Base-by-base conservation (phyloP, 1,140 invertebrate species). In the Ectropis grisescens region DNA sequence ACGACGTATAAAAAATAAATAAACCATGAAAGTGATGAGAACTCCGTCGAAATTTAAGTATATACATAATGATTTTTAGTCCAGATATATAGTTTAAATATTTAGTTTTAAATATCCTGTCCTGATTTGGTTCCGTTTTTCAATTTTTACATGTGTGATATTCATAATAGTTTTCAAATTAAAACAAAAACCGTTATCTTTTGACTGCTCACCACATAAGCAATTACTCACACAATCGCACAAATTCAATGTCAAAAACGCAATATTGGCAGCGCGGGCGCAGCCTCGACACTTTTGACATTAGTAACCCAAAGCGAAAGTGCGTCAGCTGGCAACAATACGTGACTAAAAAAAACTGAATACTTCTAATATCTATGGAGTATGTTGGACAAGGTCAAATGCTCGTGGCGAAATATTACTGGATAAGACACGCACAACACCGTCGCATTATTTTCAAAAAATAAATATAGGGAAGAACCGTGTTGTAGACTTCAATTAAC, bases 371-470 rank as follows among this genome's bases (percentile, higher is more conserved):
- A 19, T 19, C 16, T 19, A 19, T 19, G 40, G 39, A 37, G 40
- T 37, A 46, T 36, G 27, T 58, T 53, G 39, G 33, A 37, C 56
- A 61, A 66, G 60, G 58, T 55, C 42, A 43, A 11, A 19, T 27
- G 34, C n/a, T n/a, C n/a, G n/a, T 51, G 37, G 22, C 35, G 47
- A 57, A 60, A 60, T 37, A 24, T 30, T 13, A 19, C 29, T 43
- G 30, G 49, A 43, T 42, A 35, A 8, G 33, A 31, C 37, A 38
- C 6, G 25, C 15, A 9, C 11, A 19, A 16, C 12, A n/a, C n/a
- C n/a, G 41, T 51, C 52, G 53, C 47, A 47, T 49, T 28, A 23
- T 27, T 38, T 47, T n/a, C n/a, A n/a, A n/a, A n/a, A n/a, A n/a
- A n/a, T n/a, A n/a, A n/a, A n/a, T n/a, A n/a, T n/a, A n/a, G n/a